Percentiles rank a stretch among this genome's conserved stretches.
These are phyloP conservation scores for Cyclura pinguis DNA, from an alignment of 2,797 vertebrate species.

Conservation along the genomic window DNA sequence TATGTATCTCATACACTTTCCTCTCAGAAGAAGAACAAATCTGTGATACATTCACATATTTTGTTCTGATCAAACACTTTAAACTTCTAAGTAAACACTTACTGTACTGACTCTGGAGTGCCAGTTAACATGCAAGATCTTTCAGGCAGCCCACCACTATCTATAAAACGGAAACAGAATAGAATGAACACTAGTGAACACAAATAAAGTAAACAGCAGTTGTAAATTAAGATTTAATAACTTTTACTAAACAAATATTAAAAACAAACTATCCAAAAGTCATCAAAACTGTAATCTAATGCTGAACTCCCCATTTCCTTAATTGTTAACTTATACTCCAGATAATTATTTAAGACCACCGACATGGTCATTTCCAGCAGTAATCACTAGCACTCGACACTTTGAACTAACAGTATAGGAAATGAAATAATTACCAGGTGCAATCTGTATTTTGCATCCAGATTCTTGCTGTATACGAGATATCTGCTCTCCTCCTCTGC, in stretches of 20 bases:
- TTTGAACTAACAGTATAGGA: background rate
- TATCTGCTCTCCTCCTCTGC: slow-evolving; percentile 99
- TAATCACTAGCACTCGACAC: background rate
- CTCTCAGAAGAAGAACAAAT: background rate
- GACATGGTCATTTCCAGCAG: background rate
- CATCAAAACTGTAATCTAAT: background rate
- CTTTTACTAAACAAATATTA: background rate
- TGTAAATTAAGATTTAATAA: slow-evolving; percentile 4
- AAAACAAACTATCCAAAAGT: background rate
- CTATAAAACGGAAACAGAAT: slow-evolving; percentile 76
- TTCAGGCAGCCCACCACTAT: slow-evolving; percentile 97
- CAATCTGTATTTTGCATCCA: slow-evolving; percentile 99
- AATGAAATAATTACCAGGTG: slow-evolving; percentile 86
- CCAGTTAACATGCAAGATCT: slow-evolving; percentile 96
- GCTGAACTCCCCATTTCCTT: background rate
- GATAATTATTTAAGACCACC: background rate
- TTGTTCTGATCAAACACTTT: background rate
- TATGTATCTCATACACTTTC: background rate
- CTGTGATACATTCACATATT: background rate
- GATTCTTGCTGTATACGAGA: slow-evolving; percentile 98
- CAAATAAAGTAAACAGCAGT: background rate
- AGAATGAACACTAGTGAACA: slow-evolving; percentile 8
- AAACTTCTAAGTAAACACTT: slow-evolving; percentile 74
- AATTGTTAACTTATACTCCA: accelerated
- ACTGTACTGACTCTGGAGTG: slow-evolving; percentile 94